Base-by-base conservation (phyloP, 2,113 vertebrate genomes). In the Lophius piscatorius region DNA sequence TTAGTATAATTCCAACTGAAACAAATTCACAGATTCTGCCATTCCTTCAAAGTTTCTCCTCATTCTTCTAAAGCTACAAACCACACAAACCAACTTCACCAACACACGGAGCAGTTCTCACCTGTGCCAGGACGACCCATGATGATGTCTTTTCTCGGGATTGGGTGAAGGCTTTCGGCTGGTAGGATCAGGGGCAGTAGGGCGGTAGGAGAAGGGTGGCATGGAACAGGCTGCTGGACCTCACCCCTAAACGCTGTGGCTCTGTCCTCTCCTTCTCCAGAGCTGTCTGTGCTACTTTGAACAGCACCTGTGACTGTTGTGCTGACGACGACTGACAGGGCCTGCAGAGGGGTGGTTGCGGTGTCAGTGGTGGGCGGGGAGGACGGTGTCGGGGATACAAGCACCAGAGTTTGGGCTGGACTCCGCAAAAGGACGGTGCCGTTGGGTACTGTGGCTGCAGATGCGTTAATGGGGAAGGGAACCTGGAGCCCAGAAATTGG, bases 41-140 rank as follows among this genome's bases (percentile, higher is more conserved):
- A 4, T 9, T 20, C 36, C 12, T n/a, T 1, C 20, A 44, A 26
- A 1, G 10, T 36, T 28, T 59, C 20, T 54, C 9, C 6, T 45
- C 1, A 24, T 38, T 54, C 23, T 26, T 54, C 29, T n/a, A n/a
- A n/a, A n/a, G n/a, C n/a, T n/a, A 39, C 28, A 36, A 24, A 36
- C 29, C 33, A 59, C 49, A 52, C 36, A 59, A 17, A n/a, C 36
- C 54, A 41, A 59, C 41, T 21, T 46, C 46, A 59, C 17, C 5
- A 17, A 57, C 42, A 63, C 14, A 16, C 35, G 31, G 11, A 69
- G 24, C 8, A 26, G 20, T 17, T 73, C 92, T 93, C 92, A 96
- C 95, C 95, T 88, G 95, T 96, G 66, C 95, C 95, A 16, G 95
- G 95, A 16, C 94, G 91, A 70, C 94, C 95, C 93, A 96, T 96